Percentiles rank a stretch among this genome's conserved stretches.
Evolutionary conservation across 2,113 vertebrate species (phyloP).

Genomic region (Sinocyclocheilus maitianheensis): DNA sequence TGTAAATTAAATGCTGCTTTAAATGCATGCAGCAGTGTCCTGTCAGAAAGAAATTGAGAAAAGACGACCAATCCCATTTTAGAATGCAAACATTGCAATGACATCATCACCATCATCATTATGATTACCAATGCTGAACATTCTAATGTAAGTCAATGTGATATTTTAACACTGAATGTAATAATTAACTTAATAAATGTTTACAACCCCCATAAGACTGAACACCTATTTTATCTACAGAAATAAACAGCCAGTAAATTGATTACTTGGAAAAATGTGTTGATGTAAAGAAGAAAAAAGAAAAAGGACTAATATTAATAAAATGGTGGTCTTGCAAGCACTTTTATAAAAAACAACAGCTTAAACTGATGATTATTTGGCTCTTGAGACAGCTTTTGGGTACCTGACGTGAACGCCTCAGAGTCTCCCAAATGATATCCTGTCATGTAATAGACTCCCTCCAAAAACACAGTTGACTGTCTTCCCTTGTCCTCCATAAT

Average conservation of each 20-base stretch:
- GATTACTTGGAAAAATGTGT: too few relatives aligned
- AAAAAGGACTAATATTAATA: neutral
- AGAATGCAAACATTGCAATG: neutral
- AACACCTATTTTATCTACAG: too few relatives aligned
- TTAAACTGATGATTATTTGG: neutral
- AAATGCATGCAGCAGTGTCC: neutral
- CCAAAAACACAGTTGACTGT: conserved; percentile 16
- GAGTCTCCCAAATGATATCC: neutral
- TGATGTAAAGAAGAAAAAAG: neutral
- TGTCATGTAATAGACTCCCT: neutral
- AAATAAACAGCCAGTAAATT: too few relatives aligned
- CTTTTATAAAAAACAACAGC: neutral
- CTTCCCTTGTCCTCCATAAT: neutral
- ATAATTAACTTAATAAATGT: neutral
- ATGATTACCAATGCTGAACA: neutral
- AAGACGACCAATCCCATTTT: neutral
- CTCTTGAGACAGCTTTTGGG: neutral
- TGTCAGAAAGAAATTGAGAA: neutral
- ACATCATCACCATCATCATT: neutral
- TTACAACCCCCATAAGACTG: neutral
- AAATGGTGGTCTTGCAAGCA: neutral
- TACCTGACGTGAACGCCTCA: neutral
- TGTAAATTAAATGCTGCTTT: neutral
- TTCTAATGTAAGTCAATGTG: neutral
- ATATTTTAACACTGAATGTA: neutral